Conservation (phyloP, 2,797 vertebrate genomes). For the Acestrorhynchus altus region DNA sequence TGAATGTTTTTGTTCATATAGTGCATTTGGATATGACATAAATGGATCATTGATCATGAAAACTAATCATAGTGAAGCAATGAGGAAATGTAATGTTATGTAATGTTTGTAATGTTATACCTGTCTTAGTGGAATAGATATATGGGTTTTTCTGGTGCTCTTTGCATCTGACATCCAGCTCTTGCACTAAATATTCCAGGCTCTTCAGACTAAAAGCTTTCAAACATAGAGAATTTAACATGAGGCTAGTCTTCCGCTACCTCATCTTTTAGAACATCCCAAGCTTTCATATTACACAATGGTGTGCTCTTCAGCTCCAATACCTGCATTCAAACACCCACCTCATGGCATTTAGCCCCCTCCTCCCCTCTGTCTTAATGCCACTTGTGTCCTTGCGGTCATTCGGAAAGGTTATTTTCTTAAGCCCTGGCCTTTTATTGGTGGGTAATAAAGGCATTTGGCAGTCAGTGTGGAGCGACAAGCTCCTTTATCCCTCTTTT, state of each 20-base stretch:
- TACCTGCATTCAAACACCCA: conserved; percentile 60
- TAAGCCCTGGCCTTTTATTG: conserved; percentile 71
- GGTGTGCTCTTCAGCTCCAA: conserved; percentile 59
- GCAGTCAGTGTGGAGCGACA: conserved; percentile 56
- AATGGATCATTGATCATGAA: too few relatives aligned
- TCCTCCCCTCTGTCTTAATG: conserved; percentile 51
- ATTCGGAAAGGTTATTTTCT: conserved; percentile 70
- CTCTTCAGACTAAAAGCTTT: not conserved
- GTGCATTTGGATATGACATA: too few relatives aligned
- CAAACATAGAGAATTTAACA: not conserved
- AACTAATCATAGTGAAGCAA: too few relatives aligned
- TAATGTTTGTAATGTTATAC: too few relatives aligned
- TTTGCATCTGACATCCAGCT: not conserved
- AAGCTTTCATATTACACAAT: conserved; percentile 52
- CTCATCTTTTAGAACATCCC: conserved; percentile 63
- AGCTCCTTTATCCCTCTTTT: conserved; percentile 71
- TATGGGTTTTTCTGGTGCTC: not conserved
- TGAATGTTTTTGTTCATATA: too few relatives aligned
- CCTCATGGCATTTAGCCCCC: conserved; percentile 69
- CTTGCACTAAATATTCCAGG: not conserved
- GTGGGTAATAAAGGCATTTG: conserved; percentile 71
- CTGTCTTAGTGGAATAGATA: too few relatives aligned
- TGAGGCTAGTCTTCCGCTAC: conserved; percentile 56
- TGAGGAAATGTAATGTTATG: too few relatives aligned
- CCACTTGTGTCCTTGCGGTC: conserved; percentile 70